Evolutionary conservation across 2,888 invertebrate genomes (phyloP).

Genomic region (Drosophila seclusa): DNA sequence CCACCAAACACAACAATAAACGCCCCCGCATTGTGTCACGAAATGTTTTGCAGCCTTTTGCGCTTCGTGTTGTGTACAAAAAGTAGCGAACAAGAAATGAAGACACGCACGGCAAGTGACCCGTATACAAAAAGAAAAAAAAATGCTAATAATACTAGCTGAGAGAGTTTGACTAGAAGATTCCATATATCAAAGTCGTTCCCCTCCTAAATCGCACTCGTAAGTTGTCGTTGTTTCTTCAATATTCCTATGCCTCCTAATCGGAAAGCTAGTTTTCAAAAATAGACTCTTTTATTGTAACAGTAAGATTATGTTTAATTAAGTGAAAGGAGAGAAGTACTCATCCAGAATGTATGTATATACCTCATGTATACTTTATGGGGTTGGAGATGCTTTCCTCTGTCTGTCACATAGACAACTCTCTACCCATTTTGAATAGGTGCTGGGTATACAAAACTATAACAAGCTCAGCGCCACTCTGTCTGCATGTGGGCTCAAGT

Average conservation of each 20-base stretch:
- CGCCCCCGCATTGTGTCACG: conserved; percentile 73
- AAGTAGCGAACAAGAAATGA: conserved; percentile 39
- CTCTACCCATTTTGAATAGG: background rate
- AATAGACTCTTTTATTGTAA: background rate
- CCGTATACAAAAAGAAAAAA: conserved; percentile 21
- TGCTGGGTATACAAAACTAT: conserved; percentile 43
- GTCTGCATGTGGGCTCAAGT: conserved; percentile 21
- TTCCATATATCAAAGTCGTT: background rate
- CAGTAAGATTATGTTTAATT: background rate
- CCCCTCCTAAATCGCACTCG: background rate
- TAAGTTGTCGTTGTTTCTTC: background rate
- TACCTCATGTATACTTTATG: background rate
- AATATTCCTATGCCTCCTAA: background rate
- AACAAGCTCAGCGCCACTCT: conserved; percentile 41
- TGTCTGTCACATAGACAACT: background rate
- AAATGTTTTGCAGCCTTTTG: conserved; percentile 61
- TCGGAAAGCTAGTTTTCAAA: background rate
- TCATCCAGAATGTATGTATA: background rate
- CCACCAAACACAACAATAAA: conserved; percentile 25
- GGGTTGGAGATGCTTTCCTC: background rate
- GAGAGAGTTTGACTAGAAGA: background rate
- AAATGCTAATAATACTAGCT: background rate
- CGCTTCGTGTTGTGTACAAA: conserved; percentile 37
- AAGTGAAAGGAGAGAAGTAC: background rate
- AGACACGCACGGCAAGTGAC: conserved; percentile 68